A percentile compares a stretch with the other conserved stretches of the same genome.
Evolutionary conservation across 2,888 invertebrate genomes (phyloP).

Genomic region (Chrysopilus asiliformis): DNA sequence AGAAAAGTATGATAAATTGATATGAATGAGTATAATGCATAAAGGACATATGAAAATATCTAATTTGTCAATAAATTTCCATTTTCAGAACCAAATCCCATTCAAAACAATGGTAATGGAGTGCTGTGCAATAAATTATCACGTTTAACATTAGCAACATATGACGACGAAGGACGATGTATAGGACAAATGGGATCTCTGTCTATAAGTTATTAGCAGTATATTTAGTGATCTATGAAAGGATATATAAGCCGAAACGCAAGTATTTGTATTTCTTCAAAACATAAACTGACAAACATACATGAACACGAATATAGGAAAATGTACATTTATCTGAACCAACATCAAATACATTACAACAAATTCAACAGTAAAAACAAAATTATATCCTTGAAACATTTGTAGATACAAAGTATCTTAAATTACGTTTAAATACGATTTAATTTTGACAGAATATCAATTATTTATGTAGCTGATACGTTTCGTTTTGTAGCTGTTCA

Average conservation of each 20-base stretch:
- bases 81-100: conserved; percentile 34
- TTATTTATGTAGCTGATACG: too few relatives aligned
- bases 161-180: conserved; percentile 77
- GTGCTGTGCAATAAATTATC: conserved; percentile 74
- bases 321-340: neutral
- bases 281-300: neutral
- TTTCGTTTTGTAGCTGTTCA: too few relatives aligned
- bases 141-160: conserved; percentile 73
- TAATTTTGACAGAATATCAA: too few relatives aligned
- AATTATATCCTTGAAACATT: neutral
- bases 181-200: conserved; percentile 79
- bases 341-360: conserved; percentile 1
- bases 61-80: too few relatives aligned
- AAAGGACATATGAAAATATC: too few relatives aligned
- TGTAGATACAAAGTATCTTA: too few relatives aligned
- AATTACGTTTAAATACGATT: too few relatives aligned
- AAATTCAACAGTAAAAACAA: neutral
- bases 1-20: too few relatives aligned
- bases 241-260: conserved; percentile 3
- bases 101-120: conserved; percentile 34
- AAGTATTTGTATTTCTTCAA: conserved; percentile 3
- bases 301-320: conserved; percentile 1
- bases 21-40: too few relatives aligned
- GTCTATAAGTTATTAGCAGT: conserved; percentile 48
- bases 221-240: conserved; percentile 11